phyloP scores from a whole-genome alignment of 2,113 vertebrate species.

The Callospermophilus lateralis region DNA sequence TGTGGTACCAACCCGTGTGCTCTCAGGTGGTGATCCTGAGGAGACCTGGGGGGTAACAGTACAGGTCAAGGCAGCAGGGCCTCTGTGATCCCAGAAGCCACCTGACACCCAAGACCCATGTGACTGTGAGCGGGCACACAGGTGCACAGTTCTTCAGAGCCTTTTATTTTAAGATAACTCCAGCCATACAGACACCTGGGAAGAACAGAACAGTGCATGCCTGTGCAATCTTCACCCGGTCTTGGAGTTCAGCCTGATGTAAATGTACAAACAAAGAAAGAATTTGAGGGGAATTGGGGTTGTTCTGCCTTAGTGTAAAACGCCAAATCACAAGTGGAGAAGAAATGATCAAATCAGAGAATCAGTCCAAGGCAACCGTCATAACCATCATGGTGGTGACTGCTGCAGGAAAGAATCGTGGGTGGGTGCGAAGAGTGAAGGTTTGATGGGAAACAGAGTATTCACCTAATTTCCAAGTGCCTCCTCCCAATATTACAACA shows the following conservation, averaged over 20 bases:
- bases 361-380: accelerated
- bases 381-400: no score
- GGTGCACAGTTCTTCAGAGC: background rate
- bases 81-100: background rate
- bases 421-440: no score
- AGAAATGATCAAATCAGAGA: no score
- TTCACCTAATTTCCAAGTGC: background rate
- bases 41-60: accelerated
- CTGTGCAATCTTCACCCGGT: background rate
- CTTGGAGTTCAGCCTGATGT: background rate
- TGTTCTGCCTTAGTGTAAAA: background rate
- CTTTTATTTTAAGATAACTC: background rate
- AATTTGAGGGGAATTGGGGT: background rate
- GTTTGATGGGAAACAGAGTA: background rate
- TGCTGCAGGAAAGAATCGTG: background rate
- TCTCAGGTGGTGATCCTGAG: background rate
- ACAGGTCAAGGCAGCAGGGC: background rate
- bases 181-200: background rate
- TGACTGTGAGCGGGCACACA: no score
- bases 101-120: background rate
- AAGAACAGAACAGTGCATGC: background rate
- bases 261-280: background rate
- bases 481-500: background rate
- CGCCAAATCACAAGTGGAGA: accelerated
- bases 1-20: accelerated